Evolutionary conservation across 2,797 vertebrate species (phyloP), one percentile per base, ranked within the genome.

Genomic region (Ctenosaura bakeri): DNA sequence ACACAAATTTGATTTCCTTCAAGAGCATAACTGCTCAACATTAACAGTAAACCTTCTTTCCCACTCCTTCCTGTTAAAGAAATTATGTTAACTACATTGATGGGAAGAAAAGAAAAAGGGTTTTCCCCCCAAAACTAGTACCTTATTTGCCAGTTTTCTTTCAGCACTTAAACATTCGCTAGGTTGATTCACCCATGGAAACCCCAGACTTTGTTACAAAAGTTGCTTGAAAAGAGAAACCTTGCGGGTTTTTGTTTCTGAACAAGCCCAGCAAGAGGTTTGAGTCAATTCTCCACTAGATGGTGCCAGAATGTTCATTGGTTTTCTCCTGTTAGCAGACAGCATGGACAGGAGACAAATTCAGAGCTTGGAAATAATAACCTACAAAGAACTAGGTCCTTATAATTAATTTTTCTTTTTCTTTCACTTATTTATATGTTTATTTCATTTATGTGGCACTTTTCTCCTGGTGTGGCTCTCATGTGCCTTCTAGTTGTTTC

Each of bases 131-230:
- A 29, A 46, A 86, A 92, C 93, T 59, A 90, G 88, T 85, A 79
- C 89, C 85, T 91, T 90, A 96, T 94, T 96, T 96, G 90, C 93
- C 91, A 74, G 91, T 96, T 95, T 96, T 94, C 92, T 84, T 83
- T 86, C 90, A 87, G 76, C 38, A 84, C 89, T 92, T 86, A 85
- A 90, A 92, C 87, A 90, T 73, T 93, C 90, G 86, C 92, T 84
- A n/a, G 92, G 32, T 94, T 96, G 94, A 95, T 96, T 96, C 96
- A 97, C 81, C 54, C 84, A 92, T 85, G 95, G 96, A 97, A 97
- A 97, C 93, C 93, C 95, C 96, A 92, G 92, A 93, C 79, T 77
- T 92, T 92, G 94, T 85, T 92, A 92, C 91, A 82, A 91, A 69
- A 71, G 79, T 83, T 85, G 89, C 96, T 85, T 93, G 86, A 18